Evolutionary conservation across 2,888 invertebrate species (phyloP).

Genomic region (Gymnocheta viridis): DNA sequence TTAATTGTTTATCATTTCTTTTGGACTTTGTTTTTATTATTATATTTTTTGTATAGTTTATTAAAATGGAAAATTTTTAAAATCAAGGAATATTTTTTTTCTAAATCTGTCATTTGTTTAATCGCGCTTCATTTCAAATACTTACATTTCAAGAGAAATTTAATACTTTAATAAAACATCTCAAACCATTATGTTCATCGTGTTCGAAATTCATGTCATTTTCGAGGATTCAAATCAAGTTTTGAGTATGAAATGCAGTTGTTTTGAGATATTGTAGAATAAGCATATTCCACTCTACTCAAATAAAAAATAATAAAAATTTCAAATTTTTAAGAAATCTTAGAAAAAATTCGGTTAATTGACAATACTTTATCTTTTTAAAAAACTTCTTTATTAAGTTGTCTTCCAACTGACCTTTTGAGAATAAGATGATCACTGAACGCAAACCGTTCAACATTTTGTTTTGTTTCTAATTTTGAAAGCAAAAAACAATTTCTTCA

Average conservation of each 20-base stretch:
- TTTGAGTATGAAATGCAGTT: conserved; percentile 24
- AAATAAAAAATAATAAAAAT: too few species aligned
- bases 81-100: neutral
- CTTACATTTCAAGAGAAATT: neutral
- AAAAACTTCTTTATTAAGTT: too few species aligned
- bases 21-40: neutral
- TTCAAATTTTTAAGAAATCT: too few species aligned
- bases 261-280: neutral
- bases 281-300: too few species aligned
- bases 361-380: too few species aligned
- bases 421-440: too few species aligned
- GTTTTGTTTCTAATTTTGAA: too few species aligned
- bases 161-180: conserved; percentile 6
- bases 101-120: neutral
- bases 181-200: conserved; percentile 26
- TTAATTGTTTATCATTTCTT: conserved; percentile 26
- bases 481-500: too few species aligned
- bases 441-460: too few species aligned
- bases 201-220: conserved; percentile 32
- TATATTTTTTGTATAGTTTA: conserved; percentile 19
- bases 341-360: neutral
- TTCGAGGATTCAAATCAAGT: neutral
- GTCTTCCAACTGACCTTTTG: too few species aligned
- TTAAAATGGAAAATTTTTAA: conserved; percentile 6
- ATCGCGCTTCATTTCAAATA: conserved; percentile 16